These are phyloP conservation scores for Pammene aurita DNA, from an alignment of 2,888 invertebrate genomes.

Conservation along the genomic window DNA sequence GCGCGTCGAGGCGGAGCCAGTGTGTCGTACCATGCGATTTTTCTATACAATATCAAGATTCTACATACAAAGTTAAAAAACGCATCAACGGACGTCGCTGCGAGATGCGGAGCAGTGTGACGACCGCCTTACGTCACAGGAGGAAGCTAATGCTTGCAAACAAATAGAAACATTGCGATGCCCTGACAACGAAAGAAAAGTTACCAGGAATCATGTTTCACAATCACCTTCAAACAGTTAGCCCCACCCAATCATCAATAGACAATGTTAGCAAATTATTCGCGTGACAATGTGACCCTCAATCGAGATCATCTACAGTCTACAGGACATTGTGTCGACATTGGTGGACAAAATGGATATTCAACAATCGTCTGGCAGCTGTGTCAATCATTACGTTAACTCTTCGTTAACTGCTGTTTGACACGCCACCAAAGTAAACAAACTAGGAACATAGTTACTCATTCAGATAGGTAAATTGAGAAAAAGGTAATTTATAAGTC, in stretches of 20 bases:
- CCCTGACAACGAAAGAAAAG: too few species aligned
- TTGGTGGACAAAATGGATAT: slow-evolving; percentile 3
- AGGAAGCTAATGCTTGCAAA: too few species aligned
- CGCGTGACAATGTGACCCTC: slow-evolving; percentile 4
- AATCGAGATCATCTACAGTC: slow-evolving; percentile 5
- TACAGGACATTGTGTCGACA: slow-evolving; percentile 4
- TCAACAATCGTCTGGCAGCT: slow-evolving; percentile 5
- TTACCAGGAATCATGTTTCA: neutral
- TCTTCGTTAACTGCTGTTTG: neutral
- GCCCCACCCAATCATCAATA: neutral
- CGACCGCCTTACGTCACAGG: too few species aligned
- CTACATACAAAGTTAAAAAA: too few species aligned
- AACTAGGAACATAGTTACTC: neutral
- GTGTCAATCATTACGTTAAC: slow-evolving; percentile 17
- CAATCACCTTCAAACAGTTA: neutral
- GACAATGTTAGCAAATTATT: neutral
- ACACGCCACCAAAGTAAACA: slow-evolving; percentile 8
- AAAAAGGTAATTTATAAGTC: too few species aligned
- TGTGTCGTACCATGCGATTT: too few species aligned
- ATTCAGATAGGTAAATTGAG: too few species aligned
- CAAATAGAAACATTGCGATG: too few species aligned
- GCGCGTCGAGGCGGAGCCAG: too few species aligned
- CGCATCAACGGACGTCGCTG: too few species aligned
- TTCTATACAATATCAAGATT: too few species aligned
- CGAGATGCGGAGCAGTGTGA: too few species aligned